Evolutionary conservation across 2,113 vertebrate genomes (phyloP).

Genomic region (Hirundichthys speculiger): DNA sequence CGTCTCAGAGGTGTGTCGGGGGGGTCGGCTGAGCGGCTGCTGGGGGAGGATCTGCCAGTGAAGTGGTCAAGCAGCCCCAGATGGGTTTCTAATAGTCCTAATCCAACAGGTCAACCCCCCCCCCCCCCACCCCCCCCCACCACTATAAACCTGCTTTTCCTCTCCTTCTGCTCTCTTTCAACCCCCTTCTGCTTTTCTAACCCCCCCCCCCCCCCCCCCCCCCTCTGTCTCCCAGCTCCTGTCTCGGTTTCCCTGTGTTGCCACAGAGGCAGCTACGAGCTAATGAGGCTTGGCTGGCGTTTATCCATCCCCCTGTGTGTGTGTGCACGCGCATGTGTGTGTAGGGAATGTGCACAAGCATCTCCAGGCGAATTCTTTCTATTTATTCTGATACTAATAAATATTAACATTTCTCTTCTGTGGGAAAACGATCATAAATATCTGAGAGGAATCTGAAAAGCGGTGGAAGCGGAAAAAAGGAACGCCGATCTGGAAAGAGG

Average conservation of each 20-base stretch:
- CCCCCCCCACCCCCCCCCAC: constrained; percentile 8
- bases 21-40: constrained; percentile 69
- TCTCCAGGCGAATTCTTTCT: constrained; percentile 12
- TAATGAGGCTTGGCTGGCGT: constrained; percentile 80
- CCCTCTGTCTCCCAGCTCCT: constrained; percentile 40
- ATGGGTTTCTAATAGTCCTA: constrained; percentile 80
- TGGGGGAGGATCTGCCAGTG: constrained; percentile 69
- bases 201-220: constrained; percentile 44
- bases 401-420: too few species aligned
- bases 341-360: not conserved
- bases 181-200: constrained; percentile 72
- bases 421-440: constrained; percentile 6
- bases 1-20: constrained; percentile 52
- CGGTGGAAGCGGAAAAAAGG: not conserved
- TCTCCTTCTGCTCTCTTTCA: constrained; percentile 68
- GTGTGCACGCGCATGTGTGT: constrained; percentile 13
- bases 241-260: constrained; percentile 69
- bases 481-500: constrained; percentile 35
- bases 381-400: too few species aligned
- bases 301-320: constrained; percentile 72
- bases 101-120: constrained; percentile 79
- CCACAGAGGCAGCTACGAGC: constrained; percentile 73
- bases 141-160: constrained; percentile 54
- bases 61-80: constrained; percentile 78
- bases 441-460: not conserved